A percentile compares a stretch with the other conserved stretches of the same genome.
These are phyloP conservation scores for Athalia circularis DNA, from an alignment of 2,888 invertebrate species.

Conservation along the genomic window DNA sequence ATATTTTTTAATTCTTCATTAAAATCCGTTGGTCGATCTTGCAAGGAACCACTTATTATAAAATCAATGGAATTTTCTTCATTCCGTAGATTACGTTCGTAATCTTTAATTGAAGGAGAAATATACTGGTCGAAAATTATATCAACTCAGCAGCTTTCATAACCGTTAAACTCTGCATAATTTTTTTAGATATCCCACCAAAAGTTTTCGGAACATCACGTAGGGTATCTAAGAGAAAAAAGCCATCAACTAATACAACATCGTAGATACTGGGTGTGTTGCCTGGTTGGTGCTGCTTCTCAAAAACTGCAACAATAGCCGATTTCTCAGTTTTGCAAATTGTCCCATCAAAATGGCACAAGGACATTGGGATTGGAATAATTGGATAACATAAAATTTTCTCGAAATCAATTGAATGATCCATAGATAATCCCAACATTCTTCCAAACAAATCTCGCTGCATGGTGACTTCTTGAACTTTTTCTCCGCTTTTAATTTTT, in stretches of 20 bases:
- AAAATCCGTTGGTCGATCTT: constrained; percentile 47
- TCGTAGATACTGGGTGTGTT: not conserved
- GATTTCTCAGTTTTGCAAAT: constrained; percentile 58
- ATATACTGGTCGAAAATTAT: constrained; percentile 50
- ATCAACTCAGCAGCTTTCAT: constrained; percentile 46
- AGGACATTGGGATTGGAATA: constrained; percentile 55
- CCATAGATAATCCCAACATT: not conserved
- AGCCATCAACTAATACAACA: not conserved
- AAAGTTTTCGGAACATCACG: constrained; percentile 63
- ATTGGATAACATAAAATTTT: constrained; percentile 61
- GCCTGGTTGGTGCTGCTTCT: constrained; percentile 7
- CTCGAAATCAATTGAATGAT: not conserved
- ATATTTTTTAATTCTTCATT: constrained; percentile 48
- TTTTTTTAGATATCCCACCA: constrained; percentile 61
- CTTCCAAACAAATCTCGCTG: constrained; percentile 11
- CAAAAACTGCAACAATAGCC: constrained; percentile 48
- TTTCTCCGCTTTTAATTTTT: not conserved
- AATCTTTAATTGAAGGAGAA: constrained; percentile 45
- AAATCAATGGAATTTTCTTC: constrained; percentile 5
- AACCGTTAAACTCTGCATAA: constrained; percentile 55
- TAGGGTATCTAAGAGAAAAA: constrained; percentile 48
- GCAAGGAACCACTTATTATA: constrained; percentile 45
- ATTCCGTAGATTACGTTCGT: not conserved
- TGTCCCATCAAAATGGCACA: constrained; percentile 57
- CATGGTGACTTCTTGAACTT: constrained; percentile 3